Evolutionary conservation across 2,797 vertebrate genomes (phyloP).

Genomic region (Xenops minutus): DNA sequence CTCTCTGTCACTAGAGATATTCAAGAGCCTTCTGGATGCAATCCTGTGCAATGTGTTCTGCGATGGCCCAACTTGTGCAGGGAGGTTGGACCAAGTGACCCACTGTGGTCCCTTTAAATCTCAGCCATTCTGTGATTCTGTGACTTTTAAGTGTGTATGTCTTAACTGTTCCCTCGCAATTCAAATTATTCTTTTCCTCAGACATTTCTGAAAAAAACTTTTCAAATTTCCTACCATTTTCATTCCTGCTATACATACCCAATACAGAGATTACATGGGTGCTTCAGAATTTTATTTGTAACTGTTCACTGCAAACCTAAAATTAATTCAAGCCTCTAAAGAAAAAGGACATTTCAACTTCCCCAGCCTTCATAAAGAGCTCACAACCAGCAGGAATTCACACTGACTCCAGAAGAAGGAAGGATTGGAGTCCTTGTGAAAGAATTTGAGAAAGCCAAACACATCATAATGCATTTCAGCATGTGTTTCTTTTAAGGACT

Average conservation of each 20-base stretch:
- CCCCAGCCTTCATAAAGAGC: neutral
- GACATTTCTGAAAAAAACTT: neutral
- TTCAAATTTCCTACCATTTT: neutral
- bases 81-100: neutral
- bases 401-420: neutral
- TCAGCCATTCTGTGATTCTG: neutral
- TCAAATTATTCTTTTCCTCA: neutral
- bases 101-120: neutral
- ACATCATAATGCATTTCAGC: neutral
- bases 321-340: neutral
- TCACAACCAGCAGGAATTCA: neutral
- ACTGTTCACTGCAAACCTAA: neutral
- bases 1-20: fast-evolving
- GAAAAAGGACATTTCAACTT: neutral
- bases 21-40: neutral
- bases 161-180: neutral
- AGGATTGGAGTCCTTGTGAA: neutral
- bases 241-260: neutral
- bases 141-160: neutral
- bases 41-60: neutral
- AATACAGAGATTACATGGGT: neutral
- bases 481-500: neutral
- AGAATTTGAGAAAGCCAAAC: neutral
- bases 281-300: neutral
- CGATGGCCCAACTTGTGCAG: neutral